Conservation (phyloP, 2,113 vertebrate genomes). For the Zeus faber region DNA sequence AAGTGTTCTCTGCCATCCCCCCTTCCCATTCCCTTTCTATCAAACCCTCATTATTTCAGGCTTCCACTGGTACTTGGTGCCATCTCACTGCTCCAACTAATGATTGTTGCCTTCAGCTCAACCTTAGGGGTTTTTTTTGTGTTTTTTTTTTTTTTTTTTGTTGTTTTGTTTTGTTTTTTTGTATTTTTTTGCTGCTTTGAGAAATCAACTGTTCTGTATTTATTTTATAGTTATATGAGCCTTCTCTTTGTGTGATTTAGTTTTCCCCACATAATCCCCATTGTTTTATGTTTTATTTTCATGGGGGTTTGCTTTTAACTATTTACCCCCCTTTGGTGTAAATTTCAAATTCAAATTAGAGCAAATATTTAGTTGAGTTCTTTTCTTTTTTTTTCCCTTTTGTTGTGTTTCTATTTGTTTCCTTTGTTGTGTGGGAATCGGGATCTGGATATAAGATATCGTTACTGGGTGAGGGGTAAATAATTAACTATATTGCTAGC, state of each 20-base stretch:
- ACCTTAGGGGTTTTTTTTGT: slow-evolving; percentile 22
- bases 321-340: slow-evolving; percentile 61
- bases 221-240: slow-evolving; percentile 67
- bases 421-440: not conserved
- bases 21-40: too few species aligned
- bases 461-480: slow-evolving; percentile 21
- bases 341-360: slow-evolving; percentile 72
- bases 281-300: slow-evolving; percentile 43
- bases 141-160: slow-evolving; percentile 41
- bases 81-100: slow-evolving; percentile 24
- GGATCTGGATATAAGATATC: slow-evolving; percentile 9
- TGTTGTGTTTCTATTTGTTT: slow-evolving; percentile 10
- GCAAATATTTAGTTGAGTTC: slow-evolving; percentile 58
- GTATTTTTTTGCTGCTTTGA: slow-evolving; percentile 61
- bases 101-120: slow-evolving; percentile 34
- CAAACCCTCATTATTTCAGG: slow-evolving; percentile 26
- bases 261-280: slow-evolving; percentile 9
- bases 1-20: slow-evolving; percentile 1
- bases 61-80: slow-evolving; percentile 42
- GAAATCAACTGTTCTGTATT: slow-evolving; percentile 73
- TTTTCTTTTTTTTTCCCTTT: slow-evolving; percentile 32
- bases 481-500: not conserved
- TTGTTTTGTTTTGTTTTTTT: slow-evolving; percentile 27
- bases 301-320: slow-evolving; percentile 59
- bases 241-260: slow-evolving; percentile 36